Base-by-base conservation (phyloP, 53 echinoderm and acorn worm genomes). In the Hippasteria phrygiana region DNA sequence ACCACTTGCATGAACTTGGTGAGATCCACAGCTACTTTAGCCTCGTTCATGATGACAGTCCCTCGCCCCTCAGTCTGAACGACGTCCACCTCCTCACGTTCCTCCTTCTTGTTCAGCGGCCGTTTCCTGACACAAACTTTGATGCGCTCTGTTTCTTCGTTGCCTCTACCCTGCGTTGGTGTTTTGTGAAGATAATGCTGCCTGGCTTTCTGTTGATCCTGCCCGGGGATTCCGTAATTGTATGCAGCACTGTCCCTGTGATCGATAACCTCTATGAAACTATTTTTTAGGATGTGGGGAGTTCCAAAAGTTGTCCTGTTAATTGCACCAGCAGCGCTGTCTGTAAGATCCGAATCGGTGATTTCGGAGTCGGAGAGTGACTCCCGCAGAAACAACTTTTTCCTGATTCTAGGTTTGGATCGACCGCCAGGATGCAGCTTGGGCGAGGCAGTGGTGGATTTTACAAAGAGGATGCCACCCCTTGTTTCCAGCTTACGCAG, bases 101-200 rank as follows among this genome's bases (percentile, higher is more conserved):
- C 63, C 65, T 97, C 95, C 75, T 92, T 95, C 90, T 89, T 88
- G 89, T 87, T 93, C 76, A 97, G 42, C 12, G 95, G 97, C 72
- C 97, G 88, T 66, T 97, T 97, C 8, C 97, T 87, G 48, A 97
- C 88, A 53, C 97, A 97, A 6, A 97, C 97, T 53, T 62, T 88
- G 50, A 97, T 97, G 62, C 90, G 89, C 54, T 87, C 89, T 1
- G 51, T 81, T 16, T 55, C 88, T 6, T 34, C 67, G n/a, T 26
- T 82, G 43, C 43, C 46, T 5, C 40, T 33, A 5, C n/a, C 20
- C 43, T 43, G 74, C 37, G 36, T 53, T 42, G 67, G 63, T 45
- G 74, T 74, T 17, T 41, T 47, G 14, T 88, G 77, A 31, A 14
- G n/a, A n/a, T n/a, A n/a, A 71, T 77, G 54, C 43, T 31, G 43